Base-by-base conservation (phyloP, 2,797 vertebrate genomes). In the Gallinago nigripennis region DNA sequence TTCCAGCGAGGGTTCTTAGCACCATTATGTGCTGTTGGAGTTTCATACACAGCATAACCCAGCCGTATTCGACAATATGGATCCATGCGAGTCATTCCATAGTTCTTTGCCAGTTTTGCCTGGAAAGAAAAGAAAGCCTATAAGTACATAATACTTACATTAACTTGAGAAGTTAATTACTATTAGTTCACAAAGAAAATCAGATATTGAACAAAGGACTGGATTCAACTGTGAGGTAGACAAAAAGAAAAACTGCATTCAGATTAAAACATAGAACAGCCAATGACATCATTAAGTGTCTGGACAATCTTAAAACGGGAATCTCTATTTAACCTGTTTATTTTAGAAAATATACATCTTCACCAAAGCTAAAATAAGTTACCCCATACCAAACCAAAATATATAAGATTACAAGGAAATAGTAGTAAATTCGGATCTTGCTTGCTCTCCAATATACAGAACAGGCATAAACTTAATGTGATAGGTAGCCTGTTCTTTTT, bases 1-100 rank as follows among this genome's bases (percentile, higher is more conserved):
- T 99, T 99, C 99, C 99, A 99, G 70, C 99, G 98, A 0, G 99
- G 99, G 97, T 99, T 99, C 97, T 99, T 99, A 86, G 99, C 99
- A 6, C 99, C 99, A 1, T 99, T 99, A 94, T 99, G 99, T 19
- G 99, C 99, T 0, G 99, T 99, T 12, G 99, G 99, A 0, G 99
- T 99, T 96, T 99, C 99, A 16, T 99, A 99, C 33, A 99, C 99
- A 0, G 99, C 99, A 3, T 99, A 99, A 10, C 99, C 99, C 78
- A 99, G 97, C 43, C 99, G 98, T 86, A 99, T 97, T 18, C 99
- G 97, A 81, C 99, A 99, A 92, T 99, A 99, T 0, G 99, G 99
- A 95, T 99, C 99, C 99, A 99, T 99, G 25, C 99, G 99, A 0
- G 99, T 99, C 99, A 99, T 99, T 2, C 99, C 99, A 0, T 99